Evolutionary conservation across 2,113 vertebrate genomes (phyloP).

Genomic region (Hipposideros armiger): DNA sequence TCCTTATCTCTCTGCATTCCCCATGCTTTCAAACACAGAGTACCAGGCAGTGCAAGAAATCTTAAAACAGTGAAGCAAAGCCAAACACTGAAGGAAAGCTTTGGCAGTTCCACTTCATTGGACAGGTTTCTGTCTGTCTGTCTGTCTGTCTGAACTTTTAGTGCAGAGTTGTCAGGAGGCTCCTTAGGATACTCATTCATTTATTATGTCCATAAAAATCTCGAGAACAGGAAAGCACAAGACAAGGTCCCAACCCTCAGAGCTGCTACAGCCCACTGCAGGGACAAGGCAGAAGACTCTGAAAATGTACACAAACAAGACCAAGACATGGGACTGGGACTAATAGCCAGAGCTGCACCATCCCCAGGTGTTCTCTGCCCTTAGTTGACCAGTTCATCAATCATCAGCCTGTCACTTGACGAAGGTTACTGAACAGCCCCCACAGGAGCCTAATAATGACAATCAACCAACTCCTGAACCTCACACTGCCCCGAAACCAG

Average conservation of each 20-base stretch:
- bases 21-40: neutral
- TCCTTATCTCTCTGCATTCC: neutral
- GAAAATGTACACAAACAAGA: slow-evolving; percentile 6
- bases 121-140: neutral
- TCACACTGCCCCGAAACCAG: neutral
- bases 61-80: neutral
- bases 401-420: neutral
- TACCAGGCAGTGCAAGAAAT: neutral
- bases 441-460: neutral
- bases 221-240: neutral
- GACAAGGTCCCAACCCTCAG: neutral
- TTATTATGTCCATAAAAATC: neutral
- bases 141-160: neutral
- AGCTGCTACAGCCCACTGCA: neutral
- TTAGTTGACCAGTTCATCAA: neutral
- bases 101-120: neutral
- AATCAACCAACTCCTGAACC: neutral
- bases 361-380: neutral
- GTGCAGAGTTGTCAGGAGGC: neutral
- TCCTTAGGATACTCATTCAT: neutral
- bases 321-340: neutral
- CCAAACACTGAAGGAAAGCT: neutral
- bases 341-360: neutral
- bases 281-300: neutral
- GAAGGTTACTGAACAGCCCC: neutral